Conservation (phyloP, 2,888 invertebrate genomes). For the Torymus tubicola region DNA sequence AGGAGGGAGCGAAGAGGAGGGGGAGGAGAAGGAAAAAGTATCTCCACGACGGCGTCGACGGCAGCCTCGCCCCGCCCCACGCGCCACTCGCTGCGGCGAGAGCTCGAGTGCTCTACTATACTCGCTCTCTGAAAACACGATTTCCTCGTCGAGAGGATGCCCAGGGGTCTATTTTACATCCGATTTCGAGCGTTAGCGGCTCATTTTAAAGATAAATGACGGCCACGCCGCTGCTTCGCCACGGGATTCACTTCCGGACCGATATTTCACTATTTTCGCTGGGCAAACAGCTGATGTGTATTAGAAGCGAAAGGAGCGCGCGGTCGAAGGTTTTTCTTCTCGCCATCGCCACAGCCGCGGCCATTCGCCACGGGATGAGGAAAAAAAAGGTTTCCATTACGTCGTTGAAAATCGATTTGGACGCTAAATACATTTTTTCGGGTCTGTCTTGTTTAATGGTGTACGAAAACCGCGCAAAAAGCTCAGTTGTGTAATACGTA, state of each 20-base stretch:
- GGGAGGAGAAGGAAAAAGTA: background rate
- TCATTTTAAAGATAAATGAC: constrained; percentile 38
- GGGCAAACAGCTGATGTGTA: background rate
- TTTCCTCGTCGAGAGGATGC: background rate
- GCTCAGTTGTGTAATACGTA: no score
- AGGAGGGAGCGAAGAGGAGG: background rate
- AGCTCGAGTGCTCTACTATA: no score
- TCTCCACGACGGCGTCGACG: background rate
- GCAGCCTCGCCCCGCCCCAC: background rate
- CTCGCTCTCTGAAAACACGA: constrained; percentile 29
- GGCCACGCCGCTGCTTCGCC: background rate
- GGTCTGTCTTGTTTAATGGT: no score
- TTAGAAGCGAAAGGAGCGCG: no score
- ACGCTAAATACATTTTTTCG: background rate
- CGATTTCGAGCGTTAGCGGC: constrained; percentile 28
- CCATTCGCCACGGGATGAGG: no score
- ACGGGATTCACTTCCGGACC: background rate
- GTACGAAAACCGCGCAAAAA: no score
- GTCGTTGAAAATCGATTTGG: constrained; percentile 1
- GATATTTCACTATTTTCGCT: background rate
- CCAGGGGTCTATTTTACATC: constrained; percentile 44
- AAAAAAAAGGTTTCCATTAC: background rate
- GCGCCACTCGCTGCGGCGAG: no score
- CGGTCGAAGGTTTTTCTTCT: no score
- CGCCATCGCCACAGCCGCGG: no score